Conservation (phyloP, 2,888 invertebrate species). For the Malacosoma neustria region DNA sequence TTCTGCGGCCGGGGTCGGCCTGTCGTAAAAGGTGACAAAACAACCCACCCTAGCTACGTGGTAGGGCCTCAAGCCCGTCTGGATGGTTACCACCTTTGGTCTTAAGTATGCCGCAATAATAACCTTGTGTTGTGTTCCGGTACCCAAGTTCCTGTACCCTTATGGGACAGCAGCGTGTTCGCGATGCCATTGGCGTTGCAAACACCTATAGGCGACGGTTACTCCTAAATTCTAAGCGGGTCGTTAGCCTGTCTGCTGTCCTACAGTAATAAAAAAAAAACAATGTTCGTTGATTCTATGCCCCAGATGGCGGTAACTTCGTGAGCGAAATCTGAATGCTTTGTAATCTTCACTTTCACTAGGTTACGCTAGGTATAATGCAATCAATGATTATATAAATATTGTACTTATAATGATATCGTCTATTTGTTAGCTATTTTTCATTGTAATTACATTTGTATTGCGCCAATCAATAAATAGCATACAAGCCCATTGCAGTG, state of each 20-base stretch:
- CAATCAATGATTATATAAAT: no score
- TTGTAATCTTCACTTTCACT: no score
- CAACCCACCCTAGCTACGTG: background rate
- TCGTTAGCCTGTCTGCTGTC: background rate
- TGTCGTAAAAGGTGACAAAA: background rate
- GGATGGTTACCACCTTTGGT: background rate
- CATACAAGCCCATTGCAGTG: slow-evolving; percentile 11
- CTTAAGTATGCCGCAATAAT: background rate
- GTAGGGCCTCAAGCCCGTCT: background rate
- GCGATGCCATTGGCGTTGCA: no score
- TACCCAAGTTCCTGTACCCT: background rate
- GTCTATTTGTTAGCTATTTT: no score
- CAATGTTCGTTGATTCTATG: no score
- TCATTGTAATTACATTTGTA: no score
- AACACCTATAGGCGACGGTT: background rate
- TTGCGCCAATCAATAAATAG: slow-evolving; percentile 8
- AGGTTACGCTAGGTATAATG: no score
- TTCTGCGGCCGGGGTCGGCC: background rate
- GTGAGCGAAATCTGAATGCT: no score
- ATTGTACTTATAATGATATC: no score
- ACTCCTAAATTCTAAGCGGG: background rate
- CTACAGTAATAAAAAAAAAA: no score
- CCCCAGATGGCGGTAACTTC: no score
- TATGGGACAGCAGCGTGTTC: background rate
- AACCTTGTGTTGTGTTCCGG: background rate